Evolutionary conservation across 2,113 vertebrate species (phyloP).

Genomic region (Eptesicus fuscus): DNA sequence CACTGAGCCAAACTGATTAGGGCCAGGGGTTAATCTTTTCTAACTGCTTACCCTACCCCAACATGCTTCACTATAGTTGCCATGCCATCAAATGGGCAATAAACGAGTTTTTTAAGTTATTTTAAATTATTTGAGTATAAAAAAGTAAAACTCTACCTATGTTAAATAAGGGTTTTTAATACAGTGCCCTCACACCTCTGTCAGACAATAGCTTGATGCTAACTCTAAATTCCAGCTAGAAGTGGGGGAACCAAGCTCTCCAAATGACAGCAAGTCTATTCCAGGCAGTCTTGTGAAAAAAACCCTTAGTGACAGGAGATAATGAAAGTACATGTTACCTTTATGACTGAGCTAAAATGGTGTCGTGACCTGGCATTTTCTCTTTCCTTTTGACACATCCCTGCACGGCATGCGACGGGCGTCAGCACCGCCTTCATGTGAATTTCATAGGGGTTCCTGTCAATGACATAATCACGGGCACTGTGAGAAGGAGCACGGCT

Average conservation of each 20-base stretch:
- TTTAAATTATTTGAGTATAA: conserved; percentile 43
- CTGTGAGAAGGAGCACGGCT: conserved; percentile 61
- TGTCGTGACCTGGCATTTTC: conserved; percentile 75
- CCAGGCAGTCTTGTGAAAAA: conserved; percentile 62
- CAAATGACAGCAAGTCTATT: conserved; percentile 59
- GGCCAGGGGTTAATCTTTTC: neutral
- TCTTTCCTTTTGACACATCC: conserved; percentile 66
- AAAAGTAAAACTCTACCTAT: conserved; percentile 29
- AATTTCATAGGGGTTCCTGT: conserved; percentile 68
- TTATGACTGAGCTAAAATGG: conserved; percentile 72
- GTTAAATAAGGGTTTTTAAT: conserved; percentile 60
- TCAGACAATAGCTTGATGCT: conserved; percentile 51
- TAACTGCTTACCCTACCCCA: neutral
- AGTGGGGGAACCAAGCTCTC: conserved; percentile 51
- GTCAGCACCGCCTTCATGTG: conserved; percentile 46
- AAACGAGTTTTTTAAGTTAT: conserved; percentile 43
- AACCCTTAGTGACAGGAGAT: conserved; percentile 67
- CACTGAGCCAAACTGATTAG: no score
- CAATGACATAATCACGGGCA: conserved; percentile 33
- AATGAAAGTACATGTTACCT: conserved; percentile 72
- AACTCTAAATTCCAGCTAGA: conserved; percentile 69
- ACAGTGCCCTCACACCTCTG: conserved; percentile 40
- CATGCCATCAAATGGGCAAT: neutral
- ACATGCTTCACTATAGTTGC: neutral
- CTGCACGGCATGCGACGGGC: neutral